Conservation (phyloP, 2,888 invertebrate species). For the Pseudeuparius sepicola region DNA sequence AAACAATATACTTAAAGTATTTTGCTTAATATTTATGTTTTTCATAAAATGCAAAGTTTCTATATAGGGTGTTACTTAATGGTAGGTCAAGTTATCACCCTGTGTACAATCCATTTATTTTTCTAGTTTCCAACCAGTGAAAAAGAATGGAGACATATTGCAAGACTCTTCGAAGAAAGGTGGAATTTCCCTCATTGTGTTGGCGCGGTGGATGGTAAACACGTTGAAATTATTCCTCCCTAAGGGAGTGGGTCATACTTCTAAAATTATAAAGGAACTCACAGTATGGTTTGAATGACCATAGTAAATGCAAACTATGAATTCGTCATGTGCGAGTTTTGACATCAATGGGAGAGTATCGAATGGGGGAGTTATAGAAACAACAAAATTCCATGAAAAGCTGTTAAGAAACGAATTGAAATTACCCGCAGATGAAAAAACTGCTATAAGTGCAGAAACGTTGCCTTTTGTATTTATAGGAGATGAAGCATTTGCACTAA, state of each 20-base stretch:
- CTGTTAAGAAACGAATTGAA: constrained; percentile 7
- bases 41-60: no score
- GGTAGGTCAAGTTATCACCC: no score
- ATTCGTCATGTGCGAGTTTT: constrained; percentile 22
- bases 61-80: no score
- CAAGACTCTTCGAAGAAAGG: neutral
- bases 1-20: no score
- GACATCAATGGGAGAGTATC: constrained; percentile 24
- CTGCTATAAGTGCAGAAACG: constrained; percentile 5
- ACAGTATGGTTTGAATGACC: constrained; percentile 22
- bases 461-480: constrained; percentile 23
- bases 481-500: constrained; percentile 24
- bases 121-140: no score
- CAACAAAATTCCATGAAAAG: constrained; percentile 17
- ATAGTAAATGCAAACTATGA: constrained; percentile 22
- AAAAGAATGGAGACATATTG: no score
- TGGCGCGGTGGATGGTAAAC: constrained; percentile 20
- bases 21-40: no score
- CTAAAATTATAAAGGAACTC: constrained; percentile 26
- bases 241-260: constrained; percentile 24
- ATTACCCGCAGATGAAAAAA: constrained; percentile 6
- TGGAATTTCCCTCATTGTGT: constrained; percentile 7
- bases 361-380: constrained; percentile 22
- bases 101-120: no score
- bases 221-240: constrained; percentile 23